Evolutionary conservation across 1,140 invertebrate species (phyloP).

Genomic region (Bombus impatiens): DNA sequence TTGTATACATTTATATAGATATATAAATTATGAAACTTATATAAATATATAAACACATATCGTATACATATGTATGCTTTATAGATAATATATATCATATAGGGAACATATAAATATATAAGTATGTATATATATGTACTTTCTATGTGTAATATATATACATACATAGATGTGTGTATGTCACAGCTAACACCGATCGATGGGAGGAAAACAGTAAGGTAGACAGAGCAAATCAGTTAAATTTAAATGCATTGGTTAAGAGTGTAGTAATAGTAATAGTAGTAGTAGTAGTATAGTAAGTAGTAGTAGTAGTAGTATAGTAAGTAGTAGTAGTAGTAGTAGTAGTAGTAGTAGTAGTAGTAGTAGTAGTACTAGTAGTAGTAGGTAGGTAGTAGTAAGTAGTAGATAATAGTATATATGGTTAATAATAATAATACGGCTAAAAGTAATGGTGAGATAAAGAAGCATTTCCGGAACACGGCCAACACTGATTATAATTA

Average conservation of each 20-base stretch:
- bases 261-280: conserved; percentile 53
- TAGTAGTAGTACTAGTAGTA: not conserved
- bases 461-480: conserved; percentile 80
- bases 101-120: conserved; percentile 47
- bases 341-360: conserved; percentile 25
- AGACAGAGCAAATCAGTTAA: conserved; percentile 77
- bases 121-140: conserved; percentile 40
- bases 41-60: not conserved
- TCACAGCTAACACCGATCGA: conserved; percentile 74
- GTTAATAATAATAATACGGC: conserved; percentile 62
- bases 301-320: not conserved
- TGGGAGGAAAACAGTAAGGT: conserved; percentile 76
- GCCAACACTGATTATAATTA: conserved; percentile 80
- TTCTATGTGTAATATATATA: conserved; percentile 9
- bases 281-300: not conserved
- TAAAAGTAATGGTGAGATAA: conserved; percentile 70
- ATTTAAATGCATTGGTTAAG: conserved; percentile 74
- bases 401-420: conserved; percentile 54
- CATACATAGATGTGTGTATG: conserved; percentile 41
- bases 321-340: conserved; percentile 44
- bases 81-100: conserved; percentile 28
- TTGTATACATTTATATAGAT: not conserved
- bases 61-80: conserved; percentile 32
- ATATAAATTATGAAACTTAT: not conserved
- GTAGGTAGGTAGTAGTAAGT: conserved; percentile 40